These are phyloP conservation scores for Unio pictorum DNA, from an alignment of 2,888 invertebrate species.

Conservation along the genomic window DNA sequence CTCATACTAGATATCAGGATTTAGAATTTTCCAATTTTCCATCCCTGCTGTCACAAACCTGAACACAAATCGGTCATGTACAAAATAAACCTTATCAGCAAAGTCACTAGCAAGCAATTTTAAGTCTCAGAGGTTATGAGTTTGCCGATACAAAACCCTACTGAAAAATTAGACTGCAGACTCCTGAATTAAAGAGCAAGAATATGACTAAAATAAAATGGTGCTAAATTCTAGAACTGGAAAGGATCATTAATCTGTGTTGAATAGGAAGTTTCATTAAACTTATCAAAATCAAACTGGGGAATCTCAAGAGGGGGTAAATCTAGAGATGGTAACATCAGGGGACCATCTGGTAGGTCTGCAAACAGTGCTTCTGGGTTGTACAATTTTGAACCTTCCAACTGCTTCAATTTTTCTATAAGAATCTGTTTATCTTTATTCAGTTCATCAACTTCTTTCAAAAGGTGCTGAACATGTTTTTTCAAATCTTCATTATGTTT, in stretches of 20 bases:
- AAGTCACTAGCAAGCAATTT: too few species aligned
- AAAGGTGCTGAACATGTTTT: constrained; percentile 53
- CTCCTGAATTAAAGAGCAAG: too few species aligned
- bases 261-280: neutral
- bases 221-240: too few species aligned
- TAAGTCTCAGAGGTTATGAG: too few species aligned
- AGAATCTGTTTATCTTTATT: constrained; percentile 42
- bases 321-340: constrained; percentile 74
- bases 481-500: constrained; percentile 63
- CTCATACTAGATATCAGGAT: too few species aligned
- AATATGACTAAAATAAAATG: too few species aligned
- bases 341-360: constrained; percentile 32
- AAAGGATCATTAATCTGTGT: constrained; percentile 1
- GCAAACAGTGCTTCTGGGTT: constrained; percentile 30
- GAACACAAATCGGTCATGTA: too few species aligned
- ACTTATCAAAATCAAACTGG: constrained; percentile 74
- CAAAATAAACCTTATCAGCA: too few species aligned
- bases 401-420: constrained; percentile 21
- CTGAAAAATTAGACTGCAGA: too few species aligned
- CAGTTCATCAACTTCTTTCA: constrained; percentile 55
- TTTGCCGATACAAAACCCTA: too few species aligned
- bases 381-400: constrained; percentile 12
- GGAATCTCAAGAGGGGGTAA: constrained; percentile 78
- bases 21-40: too few species aligned
- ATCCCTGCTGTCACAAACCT: too few species aligned